phyloP scores from a whole-genome alignment of 2,888 invertebrate genomes.

The Xylota segnis region DNA sequence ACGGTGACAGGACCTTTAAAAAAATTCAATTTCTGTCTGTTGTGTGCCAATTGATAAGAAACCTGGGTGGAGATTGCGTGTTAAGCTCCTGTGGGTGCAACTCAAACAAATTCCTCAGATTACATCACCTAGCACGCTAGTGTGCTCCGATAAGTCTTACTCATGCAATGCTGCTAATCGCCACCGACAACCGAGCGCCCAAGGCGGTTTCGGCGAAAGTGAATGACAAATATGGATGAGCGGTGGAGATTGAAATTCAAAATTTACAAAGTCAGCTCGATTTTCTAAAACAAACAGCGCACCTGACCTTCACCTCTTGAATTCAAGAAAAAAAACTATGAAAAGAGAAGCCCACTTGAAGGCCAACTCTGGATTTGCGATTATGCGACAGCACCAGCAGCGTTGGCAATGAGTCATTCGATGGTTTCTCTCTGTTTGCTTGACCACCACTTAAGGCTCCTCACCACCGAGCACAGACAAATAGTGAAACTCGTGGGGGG shows the following conservation, averaged over 20 bases:
- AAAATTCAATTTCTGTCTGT: not conserved
- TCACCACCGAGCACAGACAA: conserved; percentile 33
- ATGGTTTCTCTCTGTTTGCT: conserved; percentile 19
- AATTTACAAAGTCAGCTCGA: conserved; percentile 32
- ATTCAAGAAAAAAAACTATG: conserved; percentile 6
- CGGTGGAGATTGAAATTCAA: conserved; percentile 5
- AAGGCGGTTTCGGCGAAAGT: conserved; percentile 38
- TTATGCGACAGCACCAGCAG: conserved; percentile 20
- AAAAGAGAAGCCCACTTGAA: conserved; percentile 7
- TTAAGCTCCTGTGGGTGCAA: conserved; percentile 1
- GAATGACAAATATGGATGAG: conserved; percentile 30
- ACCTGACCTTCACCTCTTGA: conserved; percentile 36
- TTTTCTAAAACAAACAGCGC: conserved; percentile 36
- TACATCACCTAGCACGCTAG: conserved; percentile 6
- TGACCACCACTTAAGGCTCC: conserved; percentile 32
- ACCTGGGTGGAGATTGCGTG: conserved; percentile 28
- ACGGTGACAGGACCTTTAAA: not conserved
- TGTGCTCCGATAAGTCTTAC: conserved; percentile 24
- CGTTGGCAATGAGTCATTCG: conserved; percentile 34
- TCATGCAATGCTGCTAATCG: conserved; percentile 12
- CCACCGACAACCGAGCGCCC: no score
- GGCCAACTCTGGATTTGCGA: conserved; percentile 25
- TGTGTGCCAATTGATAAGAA: conserved; percentile 36
- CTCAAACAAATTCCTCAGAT: not conserved
- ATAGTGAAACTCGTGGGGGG: conserved; percentile 47